A percentile compares a stretch with the other conserved stretches of the same genome.
Evolutionary conservation across 2,113 vertebrate species (phyloP).

Genomic region (Microcebus lehilahytsara): DNA sequence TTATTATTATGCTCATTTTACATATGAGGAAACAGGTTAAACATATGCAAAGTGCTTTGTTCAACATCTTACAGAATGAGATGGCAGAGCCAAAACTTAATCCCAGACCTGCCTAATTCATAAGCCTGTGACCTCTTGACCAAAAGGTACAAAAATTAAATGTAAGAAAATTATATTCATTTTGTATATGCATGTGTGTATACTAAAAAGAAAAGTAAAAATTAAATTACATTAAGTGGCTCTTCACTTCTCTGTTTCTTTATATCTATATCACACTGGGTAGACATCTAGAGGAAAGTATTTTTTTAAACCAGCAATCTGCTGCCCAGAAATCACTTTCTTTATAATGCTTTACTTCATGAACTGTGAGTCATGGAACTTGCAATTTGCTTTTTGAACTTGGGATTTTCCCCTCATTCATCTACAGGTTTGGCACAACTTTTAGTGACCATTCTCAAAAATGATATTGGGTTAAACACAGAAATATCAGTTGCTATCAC

Average conservation of each 20-base stretch:
- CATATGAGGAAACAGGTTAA: background rate
- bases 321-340: background rate
- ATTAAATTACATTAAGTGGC: background rate
- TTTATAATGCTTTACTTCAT: background rate
- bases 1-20: conserved; percentile 18
- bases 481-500: background rate
- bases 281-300: background rate
- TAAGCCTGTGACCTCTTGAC: background rate
- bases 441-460: background rate
- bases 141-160: background rate
- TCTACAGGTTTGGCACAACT: background rate
- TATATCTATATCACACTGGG: background rate
- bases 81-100: background rate
- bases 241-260: background rate
- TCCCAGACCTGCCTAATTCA: background rate
- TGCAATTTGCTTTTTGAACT: conserved; percentile 6
- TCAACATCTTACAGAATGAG: background rate
- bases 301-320: background rate
- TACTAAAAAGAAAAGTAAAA: conserved; percentile 27
- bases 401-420: background rate
- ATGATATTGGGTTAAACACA: background rate
- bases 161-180: background rate
- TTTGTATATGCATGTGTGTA: background rate
- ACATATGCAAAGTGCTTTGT: background rate
- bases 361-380: background rate